Evolutionary conservation across 2,113 vertebrate species (phyloP), one percentile per base, ranked within the genome.

Genomic region (Sylvilagus bachmani): DNA sequence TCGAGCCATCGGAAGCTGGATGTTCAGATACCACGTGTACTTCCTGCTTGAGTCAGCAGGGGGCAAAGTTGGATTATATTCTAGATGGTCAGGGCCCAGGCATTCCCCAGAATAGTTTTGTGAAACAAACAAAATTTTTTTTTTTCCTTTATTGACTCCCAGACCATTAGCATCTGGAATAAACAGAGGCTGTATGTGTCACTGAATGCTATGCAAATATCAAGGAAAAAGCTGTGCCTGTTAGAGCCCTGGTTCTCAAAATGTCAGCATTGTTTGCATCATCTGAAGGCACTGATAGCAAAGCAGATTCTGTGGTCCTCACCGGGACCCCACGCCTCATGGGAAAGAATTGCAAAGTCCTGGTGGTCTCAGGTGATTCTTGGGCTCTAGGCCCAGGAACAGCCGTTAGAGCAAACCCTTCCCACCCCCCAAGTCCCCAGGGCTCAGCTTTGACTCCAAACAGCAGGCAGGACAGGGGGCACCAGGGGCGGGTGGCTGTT

Each of bases 11-110:
- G 13, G 33, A 11, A 24, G 7, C 3, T 2, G 10, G 55, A 6
- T 27, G 4, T 6, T 5, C 17, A 8, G 29, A 25, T 5, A 8
- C 10, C 44, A 3, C 0, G 1, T 77, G 95, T 33, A 51, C 31
- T 71, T 93, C 69, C 53, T 5, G 1, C 71, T 17, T 1, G 4
- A 2, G 19, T 88, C 97, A 94, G 85, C 90, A 97, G 97, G 92
- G 80, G 96, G 95, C 0, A 14, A 0, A 10, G 9, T 64, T 38
- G 86, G 87, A 53, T 14, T 27, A 27, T 9, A 55, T 53, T 92
- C 86, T 19, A 53, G 82, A 29, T 0, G 27, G 14, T 25, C 36
- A 0, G 22, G 24, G 4, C 14, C n/a, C 0, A 44, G 31, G 4
- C 0, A 9, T 11, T 31, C 29, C 74, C 70, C 25, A 6, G 2